A percentile compares a stretch with the other conserved stretches of the same genome.
Conservation (phyloP, 2,888 invertebrate genomes). For the Papilio demoleus region DNA sequence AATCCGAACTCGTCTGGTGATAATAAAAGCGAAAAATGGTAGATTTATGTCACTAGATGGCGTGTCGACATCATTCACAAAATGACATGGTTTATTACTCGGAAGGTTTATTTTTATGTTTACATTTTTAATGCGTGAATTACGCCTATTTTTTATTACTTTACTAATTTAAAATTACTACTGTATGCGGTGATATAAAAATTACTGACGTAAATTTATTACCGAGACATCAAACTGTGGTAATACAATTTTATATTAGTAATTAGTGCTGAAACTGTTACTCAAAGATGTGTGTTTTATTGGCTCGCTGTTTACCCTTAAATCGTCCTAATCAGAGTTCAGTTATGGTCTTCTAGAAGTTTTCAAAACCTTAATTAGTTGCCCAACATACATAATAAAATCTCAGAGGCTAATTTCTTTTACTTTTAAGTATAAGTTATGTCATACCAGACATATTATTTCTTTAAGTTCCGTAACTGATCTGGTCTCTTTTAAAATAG, state of each 20-base stretch:
- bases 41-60: slow-evolving; percentile 58
- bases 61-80: slow-evolving; percentile 59
- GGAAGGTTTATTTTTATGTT: slow-evolving; percentile 29
- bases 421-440: not conserved
- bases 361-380: too few relatives aligned
- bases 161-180: not conserved
- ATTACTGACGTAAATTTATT: not conserved
- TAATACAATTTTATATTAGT: not conserved
- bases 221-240: not conserved
- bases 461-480: not conserved
- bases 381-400: too few relatives aligned
- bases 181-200: slow-evolving; percentile 3
- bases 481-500: not conserved
- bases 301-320: too few relatives aligned
- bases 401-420: not conserved
- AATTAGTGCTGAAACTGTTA: not conserved
- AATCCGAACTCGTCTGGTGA: slow-evolving; percentile 49
- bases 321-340: too few relatives aligned
- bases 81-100: slow-evolving; percentile 37
- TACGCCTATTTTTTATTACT: slow-evolving; percentile 7
- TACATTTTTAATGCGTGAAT: not conserved
- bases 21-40: slow-evolving; percentile 64
- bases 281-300: too few relatives aligned
- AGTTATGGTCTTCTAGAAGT: too few relatives aligned
- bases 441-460: not conserved